Evolutionary conservation across 2,113 vertebrate genomes (phyloP), one percentile per base, ranked within the genome.

Genomic region (Ibidorhyncha struthersii): DNA sequence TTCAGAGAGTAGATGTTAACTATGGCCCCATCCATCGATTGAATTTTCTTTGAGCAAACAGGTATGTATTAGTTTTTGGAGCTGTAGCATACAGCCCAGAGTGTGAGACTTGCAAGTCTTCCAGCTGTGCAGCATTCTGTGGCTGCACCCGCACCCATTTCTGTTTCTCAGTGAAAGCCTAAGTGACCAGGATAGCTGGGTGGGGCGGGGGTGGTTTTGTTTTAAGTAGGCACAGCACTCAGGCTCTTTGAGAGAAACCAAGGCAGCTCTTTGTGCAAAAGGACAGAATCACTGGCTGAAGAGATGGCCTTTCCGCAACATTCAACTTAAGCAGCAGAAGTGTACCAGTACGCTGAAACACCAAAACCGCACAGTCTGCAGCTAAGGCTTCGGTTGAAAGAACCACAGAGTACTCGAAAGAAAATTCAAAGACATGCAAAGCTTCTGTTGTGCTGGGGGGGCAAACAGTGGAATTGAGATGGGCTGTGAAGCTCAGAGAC

Each of bases 71-170:
- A 29, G 53, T 62, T 56, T 49, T 40, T 41, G 45, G 23, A 82
- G 30, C 25, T 67, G 27, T 63, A 41, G 22, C 23, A 86, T 58
- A 36, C 82, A 69, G 26, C 17, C 29, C 78, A 26, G 25, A 6
- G 17, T 6, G 4, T 29, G 40, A 90, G 56, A 21, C 14, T 65
- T 19, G 15, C 21, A 36, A 32, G 29, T 19, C 23, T 55, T 11
- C 5, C 20, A 38, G n/a, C 32, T 10, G 29, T 13, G 25, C 59
- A 56, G 34, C 30, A 9, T 59, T 25, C 29, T 5, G 0, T 4
- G 12, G 27, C 55, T 70, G 14, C 50, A 27, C 38, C 30, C 1
- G 0, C 8, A 2, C 50, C 4, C 3, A 0, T 6, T n/a, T 27
- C 34, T 41, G 52, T 19, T 67, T 32, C 53, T 41, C 19, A 12